Base-by-base conservation (phyloP, 2,113 vertebrate genomes). In the Notarius quadriscutis region DNA sequence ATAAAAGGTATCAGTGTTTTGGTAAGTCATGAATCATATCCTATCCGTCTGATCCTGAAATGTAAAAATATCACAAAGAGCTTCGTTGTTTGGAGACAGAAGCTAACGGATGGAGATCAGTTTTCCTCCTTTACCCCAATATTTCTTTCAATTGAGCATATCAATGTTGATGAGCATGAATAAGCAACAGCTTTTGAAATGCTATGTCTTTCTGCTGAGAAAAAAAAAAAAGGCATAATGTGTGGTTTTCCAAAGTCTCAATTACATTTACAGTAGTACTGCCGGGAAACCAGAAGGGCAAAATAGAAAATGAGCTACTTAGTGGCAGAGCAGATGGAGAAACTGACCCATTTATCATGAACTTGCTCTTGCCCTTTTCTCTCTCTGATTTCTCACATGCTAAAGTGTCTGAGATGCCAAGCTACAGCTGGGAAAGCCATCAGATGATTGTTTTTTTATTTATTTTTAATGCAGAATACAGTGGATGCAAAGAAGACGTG, bases 1-100 rank as follows among this genome's bases (percentile, higher is more conserved):
- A 20, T 80, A 4, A 80, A 57, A 58, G 18, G 48, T 27, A n/a
- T 51, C 41, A 30, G 81, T 51, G 22, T 69, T 86, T 91, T 86
- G 62, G 84, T 92, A 90, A 50, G 67, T 55, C 86, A 90, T 90
- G 91, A 93, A 88, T 93, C 91, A 93, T 86, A 80, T 41, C 41
- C 41, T 60, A 83, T 84, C 10, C 55, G 63, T 89, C 89, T 90
- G 88, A 91, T 90, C 84, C 75, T 48, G 25, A 80, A 87, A 90
- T 87, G 50, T 83, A 75, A 92, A 91, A 85, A 91, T 89, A 89
- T 91, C 86, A 91, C 90, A 91, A 91, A 91, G 88, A 88, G 53
- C 74, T 20, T 69, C 22, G 82, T 88, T 90, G 88, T 91, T 84
- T 83, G 55, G 71, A 48, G 55, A 58, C 77, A 57, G 25, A 57